Conservation (phyloP, 1,140 invertebrate species). For the Drosophila sulfurigaster region DNA sequence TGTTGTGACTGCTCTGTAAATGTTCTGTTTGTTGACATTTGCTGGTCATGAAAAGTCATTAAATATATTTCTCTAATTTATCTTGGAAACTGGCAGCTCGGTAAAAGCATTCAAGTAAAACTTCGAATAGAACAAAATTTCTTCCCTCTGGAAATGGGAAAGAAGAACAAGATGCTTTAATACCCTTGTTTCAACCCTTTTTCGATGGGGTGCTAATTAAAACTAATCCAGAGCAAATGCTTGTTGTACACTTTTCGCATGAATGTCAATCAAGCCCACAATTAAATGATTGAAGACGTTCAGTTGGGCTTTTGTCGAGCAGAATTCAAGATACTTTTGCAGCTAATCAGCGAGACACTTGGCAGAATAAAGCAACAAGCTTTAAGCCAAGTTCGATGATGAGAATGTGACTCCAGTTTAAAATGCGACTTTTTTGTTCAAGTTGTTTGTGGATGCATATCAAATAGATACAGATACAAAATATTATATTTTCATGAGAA, state of each 20-base stretch:
- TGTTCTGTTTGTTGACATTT: conserved; percentile 80
- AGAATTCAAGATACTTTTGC: conserved; percentile 12
- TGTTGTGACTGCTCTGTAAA: conserved; percentile 62
- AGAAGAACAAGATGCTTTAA: neutral
- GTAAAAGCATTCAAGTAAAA: conserved; percentile 72
- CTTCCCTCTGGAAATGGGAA: neutral
- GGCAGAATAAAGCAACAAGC: conserved; percentile 7
- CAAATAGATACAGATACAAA: conserved; percentile 76
- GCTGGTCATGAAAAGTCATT: conserved; percentile 83
- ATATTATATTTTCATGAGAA: conserved; percentile 84
- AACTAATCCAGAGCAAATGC: conserved; percentile 68
- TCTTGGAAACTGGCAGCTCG: conserved; percentile 71
- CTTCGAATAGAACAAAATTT: conserved; percentile 22
- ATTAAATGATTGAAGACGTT: conserved; percentile 84
- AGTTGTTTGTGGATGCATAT: conserved; percentile 53
- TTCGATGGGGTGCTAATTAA: conserved; percentile 63
- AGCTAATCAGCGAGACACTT: conserved; percentile 41
- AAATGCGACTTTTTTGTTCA: conserved; percentile 13
- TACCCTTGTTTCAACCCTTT: conserved; percentile 52
- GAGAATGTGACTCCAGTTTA: conserved; percentile 30
- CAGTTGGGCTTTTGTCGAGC: conserved; percentile 11
- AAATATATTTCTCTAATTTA: conserved; percentile 84
- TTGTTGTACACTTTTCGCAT: conserved; percentile 73
- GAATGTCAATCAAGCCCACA: conserved; percentile 76
- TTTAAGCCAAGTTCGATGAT: conserved; percentile 40